Percentiles rank a stretch among this genome's conserved stretches.
Conservation (phyloP, 1,140 invertebrate genomes). For the Charaxes varanes region DNA sequence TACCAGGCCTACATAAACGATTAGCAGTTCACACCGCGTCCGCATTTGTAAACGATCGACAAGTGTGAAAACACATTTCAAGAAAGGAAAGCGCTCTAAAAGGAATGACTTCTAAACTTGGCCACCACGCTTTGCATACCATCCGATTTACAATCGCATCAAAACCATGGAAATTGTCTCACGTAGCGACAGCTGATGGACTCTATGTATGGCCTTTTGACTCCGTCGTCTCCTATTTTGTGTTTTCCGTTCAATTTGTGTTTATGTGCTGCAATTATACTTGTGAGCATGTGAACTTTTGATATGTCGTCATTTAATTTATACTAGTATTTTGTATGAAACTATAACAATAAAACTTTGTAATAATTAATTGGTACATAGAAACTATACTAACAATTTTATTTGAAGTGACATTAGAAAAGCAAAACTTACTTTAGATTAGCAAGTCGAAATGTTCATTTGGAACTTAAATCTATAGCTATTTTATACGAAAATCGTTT, state of each 20-base stretch:
- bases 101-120: slow-evolving; percentile 38
- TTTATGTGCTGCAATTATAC: background rate
- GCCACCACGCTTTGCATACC: slow-evolving; percentile 40
- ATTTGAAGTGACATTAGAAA: no score
- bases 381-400: no score
- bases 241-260: background rate
- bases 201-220: slow-evolving; percentile 19
- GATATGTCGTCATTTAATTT: background rate
- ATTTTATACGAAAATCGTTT: no score
- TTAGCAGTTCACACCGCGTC: slow-evolving; percentile 6
- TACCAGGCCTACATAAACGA: slow-evolving; percentile 4
- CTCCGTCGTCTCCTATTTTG: slow-evolving; percentile 6
- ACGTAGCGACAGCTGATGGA: slow-evolving; percentile 26
- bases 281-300: background rate
- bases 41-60: slow-evolving; percentile 17
- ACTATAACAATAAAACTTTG: no score
- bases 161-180: slow-evolving; percentile 44
- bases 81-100: slow-evolving; percentile 30
- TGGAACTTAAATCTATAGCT: no score
- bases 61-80: slow-evolving; percentile 18
- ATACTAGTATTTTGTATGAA: background rate
- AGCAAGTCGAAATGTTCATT: no score
- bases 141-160: slow-evolving; percentile 36
- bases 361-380: no score
- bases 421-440: no score